Conservation (phyloP, 2,888 invertebrate genomes). For the Caenorhabditis japonica region DNA sequence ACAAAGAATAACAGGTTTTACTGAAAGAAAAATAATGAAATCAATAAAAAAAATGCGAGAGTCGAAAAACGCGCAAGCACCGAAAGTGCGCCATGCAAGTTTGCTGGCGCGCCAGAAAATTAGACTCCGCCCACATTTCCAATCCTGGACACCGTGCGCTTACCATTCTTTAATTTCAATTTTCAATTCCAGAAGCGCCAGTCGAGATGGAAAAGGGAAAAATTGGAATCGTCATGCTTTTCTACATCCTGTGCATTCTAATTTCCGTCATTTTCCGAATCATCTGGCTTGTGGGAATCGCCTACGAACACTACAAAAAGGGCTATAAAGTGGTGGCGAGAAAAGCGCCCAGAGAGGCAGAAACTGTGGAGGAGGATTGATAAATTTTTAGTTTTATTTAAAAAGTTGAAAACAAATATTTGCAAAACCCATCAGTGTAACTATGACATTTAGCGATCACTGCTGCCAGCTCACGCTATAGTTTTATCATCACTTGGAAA, state of each 20-base stretch:
- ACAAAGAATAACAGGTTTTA: no score
- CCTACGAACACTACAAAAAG: constrained; percentile 1
- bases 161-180: no score
- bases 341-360: not conserved
- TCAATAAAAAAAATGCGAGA: no score
- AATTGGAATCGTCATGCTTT: constrained; percentile 8
- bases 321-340: constrained; percentile 7
- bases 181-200: not conserved
- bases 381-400: not conserved
- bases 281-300: constrained; percentile 10
- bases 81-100: no score
- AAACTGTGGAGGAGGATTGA: constrained; percentile 18
- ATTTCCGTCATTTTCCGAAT: constrained; percentile 20
- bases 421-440: constrained; percentile 63
- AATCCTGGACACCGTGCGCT: no score
- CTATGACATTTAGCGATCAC: constrained; percentile 68
- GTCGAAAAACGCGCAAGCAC: no score
- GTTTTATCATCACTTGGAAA: constrained; percentile 58
- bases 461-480: constrained; percentile 62
- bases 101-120: no score
- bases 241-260: constrained; percentile 27
- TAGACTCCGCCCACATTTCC: no score
- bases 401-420: constrained; percentile 5
- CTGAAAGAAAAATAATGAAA: no score
- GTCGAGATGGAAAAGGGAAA: not conserved